A percentile compares a stretch with the other conserved stretches of the same genome.
These are phyloP conservation scores for Drosophila kohkoa DNA, from an alignment of 1,140 invertebrate genomes.

Conservation along the genomic window DNA sequence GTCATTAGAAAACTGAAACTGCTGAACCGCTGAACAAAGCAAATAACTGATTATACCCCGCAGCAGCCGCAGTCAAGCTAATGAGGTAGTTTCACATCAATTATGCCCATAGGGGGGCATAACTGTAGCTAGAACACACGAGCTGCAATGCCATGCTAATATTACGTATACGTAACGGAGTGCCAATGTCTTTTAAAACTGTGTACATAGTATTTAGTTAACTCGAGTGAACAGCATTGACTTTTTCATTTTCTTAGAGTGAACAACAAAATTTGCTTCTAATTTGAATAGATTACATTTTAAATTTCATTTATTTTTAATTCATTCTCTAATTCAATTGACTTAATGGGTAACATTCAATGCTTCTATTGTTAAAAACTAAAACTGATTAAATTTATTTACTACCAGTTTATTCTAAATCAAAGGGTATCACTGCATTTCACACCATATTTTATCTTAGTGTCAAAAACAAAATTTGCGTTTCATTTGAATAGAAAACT, in stretches of 20 bases:
- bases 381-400: too few relatives aligned
- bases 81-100: slow-evolving; percentile 23
- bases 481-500: slow-evolving; percentile 1
- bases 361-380: too few relatives aligned
- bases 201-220: too few relatives aligned
- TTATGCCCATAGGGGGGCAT: background rate
- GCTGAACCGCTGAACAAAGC: slow-evolving; percentile 16
- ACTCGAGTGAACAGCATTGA: too few relatives aligned
- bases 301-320: too few relatives aligned
- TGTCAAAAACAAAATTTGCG: background rate
- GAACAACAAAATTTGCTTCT: too few relatives aligned
- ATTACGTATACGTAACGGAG: background rate
- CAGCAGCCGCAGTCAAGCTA: background rate
- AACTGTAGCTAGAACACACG: background rate
- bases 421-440: too few relatives aligned
- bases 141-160: background rate
- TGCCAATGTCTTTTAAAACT: too few relatives aligned
- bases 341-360: background rate
- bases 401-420: too few relatives aligned
- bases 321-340: too few relatives aligned
- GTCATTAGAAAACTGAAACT: slow-evolving; percentile 33
- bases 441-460: background rate
- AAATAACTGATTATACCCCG: slow-evolving; percentile 29
- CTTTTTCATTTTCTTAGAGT: too few relatives aligned
- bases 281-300: too few relatives aligned